phyloP scores from a whole-genome alignment of 2,113 vertebrate genomes.

The Mus pahari region DNA sequence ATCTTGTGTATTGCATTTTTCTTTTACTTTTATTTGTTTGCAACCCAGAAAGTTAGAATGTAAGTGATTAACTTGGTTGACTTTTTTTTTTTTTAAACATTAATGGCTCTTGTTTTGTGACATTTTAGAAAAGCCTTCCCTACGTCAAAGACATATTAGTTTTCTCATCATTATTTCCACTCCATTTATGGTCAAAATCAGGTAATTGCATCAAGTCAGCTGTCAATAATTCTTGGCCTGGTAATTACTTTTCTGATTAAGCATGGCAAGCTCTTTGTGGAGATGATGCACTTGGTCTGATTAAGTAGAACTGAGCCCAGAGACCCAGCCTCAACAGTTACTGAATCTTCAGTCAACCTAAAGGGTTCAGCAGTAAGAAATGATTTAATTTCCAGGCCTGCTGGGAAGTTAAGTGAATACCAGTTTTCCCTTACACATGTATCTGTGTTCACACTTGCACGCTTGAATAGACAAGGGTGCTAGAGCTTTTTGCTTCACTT shows the following conservation, averaged over 20 bases:
- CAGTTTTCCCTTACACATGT: background rate
- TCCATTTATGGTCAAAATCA: conserved; percentile 58
- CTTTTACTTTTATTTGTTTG: background rate
- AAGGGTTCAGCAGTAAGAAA: background rate
- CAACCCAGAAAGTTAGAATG: background rate
- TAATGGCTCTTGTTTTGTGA: conserved; percentile 5
- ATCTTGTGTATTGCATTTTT: background rate
- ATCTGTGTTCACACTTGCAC: background rate
- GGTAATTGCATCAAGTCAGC: conserved; percentile 27
- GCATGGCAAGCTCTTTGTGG: background rate
- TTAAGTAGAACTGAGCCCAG: background rate
- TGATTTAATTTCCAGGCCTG: conserved; percentile 2
- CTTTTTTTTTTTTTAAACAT: background rate
- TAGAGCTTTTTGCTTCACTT: background rate
- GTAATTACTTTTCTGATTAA: conserved; percentile 32
- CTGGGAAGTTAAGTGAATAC: background rate
- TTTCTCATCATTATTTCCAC: conserved; percentile 49
- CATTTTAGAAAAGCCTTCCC: conserved; percentile 16
- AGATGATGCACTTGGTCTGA: conserved; percentile 15
- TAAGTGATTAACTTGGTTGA: conserved; percentile 44
- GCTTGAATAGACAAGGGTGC: background rate
- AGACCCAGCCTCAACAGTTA: background rate
- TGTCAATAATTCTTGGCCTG: conserved; percentile 34
- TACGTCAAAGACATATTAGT: conserved; percentile 1
- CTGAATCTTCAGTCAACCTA: background rate